Base-by-base conservation (phyloP, 2,888 invertebrate genomes). In the Erebia ligea region DNA sequence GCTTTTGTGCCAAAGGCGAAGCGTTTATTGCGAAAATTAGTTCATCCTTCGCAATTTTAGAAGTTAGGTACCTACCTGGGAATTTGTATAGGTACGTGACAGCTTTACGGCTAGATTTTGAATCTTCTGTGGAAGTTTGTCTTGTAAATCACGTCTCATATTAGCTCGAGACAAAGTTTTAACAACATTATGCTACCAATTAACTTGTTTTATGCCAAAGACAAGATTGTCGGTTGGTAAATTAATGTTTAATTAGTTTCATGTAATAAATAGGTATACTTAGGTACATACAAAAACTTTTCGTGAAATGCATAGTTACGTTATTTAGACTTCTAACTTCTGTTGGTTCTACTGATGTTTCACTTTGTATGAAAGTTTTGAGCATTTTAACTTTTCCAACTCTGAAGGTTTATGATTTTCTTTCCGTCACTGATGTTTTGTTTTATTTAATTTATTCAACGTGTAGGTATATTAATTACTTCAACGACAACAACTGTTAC, bases 11-110 rank as follows among this genome's bases (percentile, higher is more conserved):
- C 87, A 75, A 75, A 79, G 88, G 92, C 90, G 77, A 85, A 75
- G 80, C 80, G 86, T 89, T 90, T 90, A 91, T 89, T 86, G 84
- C 87, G 81, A 79, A 87, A 90, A 89, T 89, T 86, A 88, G 85
- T 85, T 82, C 81, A 84, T 86, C 83, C 82, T 82, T 75, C 84
- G 81, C 81, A 80, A 80, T 80, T 85, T 83, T 80, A 81, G 73
- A 66, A 74, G 86, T 86, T 88, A n/a, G n/a, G n/a, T n/a, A n/a
- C n/a, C n/a, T n/a, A 86, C 84, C 86, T 86, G 84, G 81, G 83
- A 84, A 85, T 84, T 81, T 79, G 69, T 76, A 82, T 82, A 87
- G 88, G 88, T 88, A 87, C 89, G 88, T 88, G 89, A 79, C 76
- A 78, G 79, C 78, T 76, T 78, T 78, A 77, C 66, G 68, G 50